Conservation (phyloP, 1,140 invertebrate species). For the Hestina assimilis region DNA sequence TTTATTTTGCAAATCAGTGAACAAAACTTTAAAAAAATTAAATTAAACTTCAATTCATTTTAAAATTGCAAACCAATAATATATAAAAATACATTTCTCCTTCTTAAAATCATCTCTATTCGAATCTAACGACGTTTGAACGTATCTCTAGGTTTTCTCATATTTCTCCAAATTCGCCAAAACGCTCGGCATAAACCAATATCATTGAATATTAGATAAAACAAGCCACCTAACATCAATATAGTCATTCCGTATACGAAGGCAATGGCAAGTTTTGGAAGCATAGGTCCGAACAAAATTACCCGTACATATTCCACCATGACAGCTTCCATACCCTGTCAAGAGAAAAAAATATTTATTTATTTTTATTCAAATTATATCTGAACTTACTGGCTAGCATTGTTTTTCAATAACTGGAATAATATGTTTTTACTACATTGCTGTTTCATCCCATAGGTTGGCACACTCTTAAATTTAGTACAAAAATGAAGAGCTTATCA, state of each 20-base stretch:
- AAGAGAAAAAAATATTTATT: neutral
- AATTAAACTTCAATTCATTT: neutral
- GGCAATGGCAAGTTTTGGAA: conserved; percentile 86
- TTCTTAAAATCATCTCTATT: neutral
- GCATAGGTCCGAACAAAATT: conserved; percentile 83
- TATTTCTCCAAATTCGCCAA: conserved; percentile 85
- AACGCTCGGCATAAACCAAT: conserved; percentile 89
- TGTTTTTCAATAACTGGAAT: too few species aligned
- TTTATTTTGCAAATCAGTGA: too few species aligned
- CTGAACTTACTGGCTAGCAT: too few species aligned
- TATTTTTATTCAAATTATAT: too few species aligned
- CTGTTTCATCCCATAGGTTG: too few species aligned
- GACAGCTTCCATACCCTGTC: conserved; percentile 92
- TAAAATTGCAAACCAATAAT: neutral
- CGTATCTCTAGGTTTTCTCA: conserved; percentile 42
- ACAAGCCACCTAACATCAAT: conserved; percentile 88
- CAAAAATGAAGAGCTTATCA: too few species aligned
- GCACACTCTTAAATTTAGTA: too few species aligned
- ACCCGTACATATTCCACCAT: conserved; percentile 91
- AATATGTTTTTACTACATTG: too few species aligned
- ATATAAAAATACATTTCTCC: neutral
- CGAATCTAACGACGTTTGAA: neutral
- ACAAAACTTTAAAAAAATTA: too few species aligned
- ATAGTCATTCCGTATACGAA: conserved; percentile 85
- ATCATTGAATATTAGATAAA: conserved; percentile 92